Percentiles rank a stretch among this genome's conserved stretches.
Evolutionary conservation across 2,888 invertebrate species (phyloP).

Genomic region (Xylophagus ater): DNA sequence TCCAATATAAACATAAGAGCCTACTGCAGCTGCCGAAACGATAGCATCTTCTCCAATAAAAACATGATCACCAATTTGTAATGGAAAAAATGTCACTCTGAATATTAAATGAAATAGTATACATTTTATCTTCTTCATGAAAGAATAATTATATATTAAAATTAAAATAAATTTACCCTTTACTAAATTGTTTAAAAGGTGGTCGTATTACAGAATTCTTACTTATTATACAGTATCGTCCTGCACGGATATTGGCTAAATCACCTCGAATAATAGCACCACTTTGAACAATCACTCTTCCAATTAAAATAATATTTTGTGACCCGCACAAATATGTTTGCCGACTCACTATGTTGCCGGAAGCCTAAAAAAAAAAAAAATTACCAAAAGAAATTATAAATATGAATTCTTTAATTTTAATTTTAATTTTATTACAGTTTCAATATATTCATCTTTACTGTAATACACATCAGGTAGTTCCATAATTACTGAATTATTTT

Average conservation of each 20-base stretch:
- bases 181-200: constrained; percentile 95
- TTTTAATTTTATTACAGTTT: constrained; percentile 60
- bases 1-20: constrained; percentile 96
- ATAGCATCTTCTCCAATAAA: constrained; percentile 92
- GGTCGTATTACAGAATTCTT: constrained; percentile 90
- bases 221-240: constrained; percentile 90
- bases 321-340: constrained; percentile 95
- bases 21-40: constrained; percentile 91
- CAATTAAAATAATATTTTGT: constrained; percentile 95
- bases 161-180: constrained; percentile 80
- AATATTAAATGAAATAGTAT: constrained; percentile 23
- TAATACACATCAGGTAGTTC: constrained; percentile 82
- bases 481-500: constrained; percentile 47
- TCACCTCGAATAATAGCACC: constrained; percentile 96
- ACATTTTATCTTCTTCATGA: constrained; percentile 7
- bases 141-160: too few relatives aligned
- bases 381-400: too few relatives aligned
- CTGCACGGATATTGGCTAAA: constrained; percentile 90
- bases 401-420: background rate
- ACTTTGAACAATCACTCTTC: constrained; percentile 94
- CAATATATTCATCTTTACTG: constrained; percentile 87
- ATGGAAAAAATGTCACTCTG: constrained; percentile 90
- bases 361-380: constrained; percentile 74
- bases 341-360: constrained; percentile 95
- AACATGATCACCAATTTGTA: constrained; percentile 96